These are phyloP conservation scores for Hypothenemus hampei DNA, from an alignment of 1,140 invertebrate genomes.

Conservation along the genomic window DNA sequence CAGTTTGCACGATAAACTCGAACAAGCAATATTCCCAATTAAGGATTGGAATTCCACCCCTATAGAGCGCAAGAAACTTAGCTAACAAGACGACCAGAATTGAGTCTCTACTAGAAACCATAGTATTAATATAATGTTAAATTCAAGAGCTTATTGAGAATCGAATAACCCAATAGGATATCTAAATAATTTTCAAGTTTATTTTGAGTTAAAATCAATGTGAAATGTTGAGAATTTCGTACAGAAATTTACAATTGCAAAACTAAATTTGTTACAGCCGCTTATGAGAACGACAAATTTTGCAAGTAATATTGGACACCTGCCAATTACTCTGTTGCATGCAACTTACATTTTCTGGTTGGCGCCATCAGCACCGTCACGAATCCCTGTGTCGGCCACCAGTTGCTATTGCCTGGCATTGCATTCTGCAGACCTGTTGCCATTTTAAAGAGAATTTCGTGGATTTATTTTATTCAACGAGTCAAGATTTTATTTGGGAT, in stretches of 20 bases:
- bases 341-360: constrained; percentile 19
- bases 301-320: constrained; percentile 35
- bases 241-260: not conserved
- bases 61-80: constrained; percentile 2
- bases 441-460: constrained; percentile 3
- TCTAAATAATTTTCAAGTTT: not conserved
- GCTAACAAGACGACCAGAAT: constrained; percentile 9
- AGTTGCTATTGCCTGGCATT: constrained; percentile 28
- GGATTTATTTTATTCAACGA: constrained; percentile 6
- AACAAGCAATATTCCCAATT: constrained; percentile 2
- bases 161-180: not conserved
- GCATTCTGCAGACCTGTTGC: constrained; percentile 34
- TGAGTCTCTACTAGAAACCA: constrained; percentile 6
- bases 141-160: constrained; percentile 1
- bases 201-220: no score
- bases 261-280: constrained; percentile 1
- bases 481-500: no score
- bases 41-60: not conserved
- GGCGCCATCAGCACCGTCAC: constrained; percentile 37
- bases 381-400: constrained; percentile 43
- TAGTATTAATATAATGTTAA: constrained; percentile 9
- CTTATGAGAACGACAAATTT: not conserved
- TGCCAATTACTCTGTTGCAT: constrained; percentile 45
- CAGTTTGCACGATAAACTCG: not conserved
- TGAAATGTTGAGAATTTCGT: no score